phyloP scores from a whole-genome alignment of 64 coral and sea anemone species.

The Anthopleura sola region DNA sequence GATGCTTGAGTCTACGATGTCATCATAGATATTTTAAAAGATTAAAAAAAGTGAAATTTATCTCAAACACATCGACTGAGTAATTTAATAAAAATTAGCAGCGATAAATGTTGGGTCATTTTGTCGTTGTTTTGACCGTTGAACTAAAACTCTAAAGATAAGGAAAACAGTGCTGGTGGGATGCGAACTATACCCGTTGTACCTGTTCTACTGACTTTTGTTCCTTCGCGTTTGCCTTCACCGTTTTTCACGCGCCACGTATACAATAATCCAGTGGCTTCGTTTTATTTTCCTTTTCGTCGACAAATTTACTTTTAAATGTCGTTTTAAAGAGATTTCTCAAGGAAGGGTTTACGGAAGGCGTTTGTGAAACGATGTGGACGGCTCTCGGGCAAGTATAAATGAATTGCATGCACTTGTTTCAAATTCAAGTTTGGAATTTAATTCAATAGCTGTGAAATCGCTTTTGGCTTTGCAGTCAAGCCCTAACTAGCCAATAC shows the following conservation, averaged over 20 bases:
- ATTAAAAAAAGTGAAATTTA: not conserved
- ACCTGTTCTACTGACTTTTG: conserved; percentile 46
- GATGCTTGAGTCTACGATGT: not conserved
- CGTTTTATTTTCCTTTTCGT: not conserved
- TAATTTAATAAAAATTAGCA: not conserved
- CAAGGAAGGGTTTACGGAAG: not conserved
- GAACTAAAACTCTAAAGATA: not conserved
- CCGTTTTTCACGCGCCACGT: conserved; percentile 51
- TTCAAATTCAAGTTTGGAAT: conserved; percentile 7
- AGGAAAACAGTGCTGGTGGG: conserved; percentile 38
- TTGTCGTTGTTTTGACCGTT: conserved; percentile 2
- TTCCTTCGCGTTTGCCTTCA: conserved; percentile 25
- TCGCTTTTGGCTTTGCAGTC: not conserved
- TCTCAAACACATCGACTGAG: not conserved
- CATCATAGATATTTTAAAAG: not conserved
- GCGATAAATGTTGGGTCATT: not conserved
- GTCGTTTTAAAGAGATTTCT: not conserved
- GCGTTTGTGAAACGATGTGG: conserved; percentile 28
- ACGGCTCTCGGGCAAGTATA: conserved; percentile 59
- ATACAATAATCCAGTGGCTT: conserved; percentile 4
- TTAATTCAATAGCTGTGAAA: not conserved
- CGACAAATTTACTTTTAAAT: conserved; percentile 15
- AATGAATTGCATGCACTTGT: not conserved
- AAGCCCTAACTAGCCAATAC: not conserved
- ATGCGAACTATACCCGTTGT: conserved; percentile 36